Evolutionary conservation across 2,888 invertebrate genomes (phyloP).

Genomic region (Eurytoma adleriae): DNA sequence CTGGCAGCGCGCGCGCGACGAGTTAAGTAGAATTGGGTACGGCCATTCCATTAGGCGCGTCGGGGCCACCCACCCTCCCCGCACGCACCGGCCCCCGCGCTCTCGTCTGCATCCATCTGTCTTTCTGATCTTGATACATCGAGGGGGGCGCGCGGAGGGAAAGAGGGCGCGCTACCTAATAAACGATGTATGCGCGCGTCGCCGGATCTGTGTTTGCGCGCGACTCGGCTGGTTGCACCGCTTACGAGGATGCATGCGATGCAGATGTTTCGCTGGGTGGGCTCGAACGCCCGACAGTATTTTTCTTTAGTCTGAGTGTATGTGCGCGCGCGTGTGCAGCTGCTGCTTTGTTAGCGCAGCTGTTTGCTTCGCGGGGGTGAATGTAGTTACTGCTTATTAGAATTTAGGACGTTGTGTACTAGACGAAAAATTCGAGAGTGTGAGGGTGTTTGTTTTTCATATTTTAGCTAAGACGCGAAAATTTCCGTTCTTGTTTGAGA

Average conservation of each 20-base stretch:
- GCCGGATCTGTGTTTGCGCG: not conserved
- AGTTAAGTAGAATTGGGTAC: conserved; percentile 45
- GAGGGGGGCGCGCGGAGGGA: too few relatives aligned
- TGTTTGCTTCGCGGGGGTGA: too few relatives aligned
- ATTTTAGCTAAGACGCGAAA: too few relatives aligned
- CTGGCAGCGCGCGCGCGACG: conserved; percentile 5
- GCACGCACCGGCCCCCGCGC: too few relatives aligned
- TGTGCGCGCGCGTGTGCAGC: not conserved
- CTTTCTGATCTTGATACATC: not conserved
- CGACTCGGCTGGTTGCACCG: not conserved
- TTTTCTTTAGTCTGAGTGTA: not conserved
- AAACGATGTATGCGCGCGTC: not conserved
- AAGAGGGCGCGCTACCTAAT: too few relatives aligned
- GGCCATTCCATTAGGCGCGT: conserved; percentile 35
- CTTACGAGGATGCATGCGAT: not conserved
- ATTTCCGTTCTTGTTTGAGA: too few relatives aligned
- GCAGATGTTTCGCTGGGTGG: not conserved
- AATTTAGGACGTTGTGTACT: too few relatives aligned
- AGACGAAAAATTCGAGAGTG: too few relatives aligned
- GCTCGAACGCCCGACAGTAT: not conserved
- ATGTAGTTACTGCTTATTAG: too few relatives aligned
- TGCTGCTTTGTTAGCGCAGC: not conserved
- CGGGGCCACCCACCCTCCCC: not conserved
- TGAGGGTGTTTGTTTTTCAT: too few relatives aligned
- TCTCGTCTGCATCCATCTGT: not conserved